A percentile compares a stretch with the other conserved stretches of the same genome.
phyloP scores from a whole-genome alignment of 2,113 vertebrate genomes.

The Chitala chitala region DNA sequence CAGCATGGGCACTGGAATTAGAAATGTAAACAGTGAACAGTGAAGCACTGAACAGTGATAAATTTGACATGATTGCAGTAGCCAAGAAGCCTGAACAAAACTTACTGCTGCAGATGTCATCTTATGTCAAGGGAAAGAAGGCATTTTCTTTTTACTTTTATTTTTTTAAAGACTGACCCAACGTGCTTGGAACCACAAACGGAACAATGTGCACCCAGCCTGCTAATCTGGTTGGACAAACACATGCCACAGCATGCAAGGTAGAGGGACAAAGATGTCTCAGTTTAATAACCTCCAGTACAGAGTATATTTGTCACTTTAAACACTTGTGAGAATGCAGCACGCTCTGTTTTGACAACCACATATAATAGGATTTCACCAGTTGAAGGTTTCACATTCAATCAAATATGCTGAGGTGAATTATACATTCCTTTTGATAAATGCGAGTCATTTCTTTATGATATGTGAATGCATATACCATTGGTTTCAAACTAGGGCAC shows the following conservation, averaged over 20 bases:
- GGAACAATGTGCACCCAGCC: background rate
- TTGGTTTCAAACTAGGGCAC: slow-evolving; percentile 27
- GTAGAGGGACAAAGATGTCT: no score
- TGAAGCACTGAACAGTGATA: background rate
- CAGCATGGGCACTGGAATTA: no score
- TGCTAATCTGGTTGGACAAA: background rate
- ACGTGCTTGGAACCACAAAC: background rate
- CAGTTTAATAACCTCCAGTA: no score
- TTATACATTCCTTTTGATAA: no score
- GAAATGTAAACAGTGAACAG: no score
- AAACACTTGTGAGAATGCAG: background rate
- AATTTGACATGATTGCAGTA: background rate
- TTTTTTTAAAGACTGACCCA: background rate
- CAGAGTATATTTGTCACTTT: background rate
- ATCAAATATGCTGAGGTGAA: no score
- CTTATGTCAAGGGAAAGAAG: background rate
- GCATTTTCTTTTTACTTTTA: background rate
- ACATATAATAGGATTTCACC: no score
- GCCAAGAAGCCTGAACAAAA: no score
- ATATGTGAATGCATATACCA: background rate
- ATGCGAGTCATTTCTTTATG: no score
- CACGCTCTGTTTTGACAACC: background rate
- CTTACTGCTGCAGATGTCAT: background rate
- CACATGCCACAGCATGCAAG: background rate
- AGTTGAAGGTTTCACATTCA: no score